Evolutionary conservation across 2,113 vertebrate species (phyloP), one percentile per base, ranked within the genome.

Genomic region (Arvicanthis niloticus): DNA sequence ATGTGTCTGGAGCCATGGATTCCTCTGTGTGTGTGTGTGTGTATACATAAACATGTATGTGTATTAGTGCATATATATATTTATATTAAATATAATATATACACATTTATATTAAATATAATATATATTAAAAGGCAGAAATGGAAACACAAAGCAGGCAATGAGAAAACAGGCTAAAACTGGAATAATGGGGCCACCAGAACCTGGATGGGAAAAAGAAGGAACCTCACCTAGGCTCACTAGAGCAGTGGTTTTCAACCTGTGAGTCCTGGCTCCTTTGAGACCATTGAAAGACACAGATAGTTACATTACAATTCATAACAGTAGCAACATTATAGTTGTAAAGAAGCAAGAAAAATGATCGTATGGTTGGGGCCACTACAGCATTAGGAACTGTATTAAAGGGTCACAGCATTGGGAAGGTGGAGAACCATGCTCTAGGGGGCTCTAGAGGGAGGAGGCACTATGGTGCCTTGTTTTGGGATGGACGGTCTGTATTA

Each of bases 181-280:
- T 5, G 16, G 73, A 22, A 76, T 0, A 29, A 10, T 0, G 17
- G 15, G 5, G 60, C 51, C 15, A 10, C 37, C 62, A 58, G 62
- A 29, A n/a, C 29, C 65, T 48, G 65, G n/a, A 17, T 48, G 45
- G 68, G n/a, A 34, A 10, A 2, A 42, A 1, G 29, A 34, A 80
- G 22, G 45, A 5, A 4, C 40, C 15, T 56, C 80, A 19, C 26
- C 5, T 1, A 53, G 42, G 34, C 34, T 26, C 0, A 7, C 0
- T 82, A 60, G 22, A 82, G 7, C 21, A 1, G 21, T 40, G 21
- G 8, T 75, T 75, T 10, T 24, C 70, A 40, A 72, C 15, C 68
- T 40, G 37, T 72, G 70, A 9, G 37, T 21, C 3, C 0, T n/a
- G 37, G n/a, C 37, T 19, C 37, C 37, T 72, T 40, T 40, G 72